Base-by-base conservation (phyloP, 2,797 vertebrate species). In the Knipowitschia caucasica region DNA sequence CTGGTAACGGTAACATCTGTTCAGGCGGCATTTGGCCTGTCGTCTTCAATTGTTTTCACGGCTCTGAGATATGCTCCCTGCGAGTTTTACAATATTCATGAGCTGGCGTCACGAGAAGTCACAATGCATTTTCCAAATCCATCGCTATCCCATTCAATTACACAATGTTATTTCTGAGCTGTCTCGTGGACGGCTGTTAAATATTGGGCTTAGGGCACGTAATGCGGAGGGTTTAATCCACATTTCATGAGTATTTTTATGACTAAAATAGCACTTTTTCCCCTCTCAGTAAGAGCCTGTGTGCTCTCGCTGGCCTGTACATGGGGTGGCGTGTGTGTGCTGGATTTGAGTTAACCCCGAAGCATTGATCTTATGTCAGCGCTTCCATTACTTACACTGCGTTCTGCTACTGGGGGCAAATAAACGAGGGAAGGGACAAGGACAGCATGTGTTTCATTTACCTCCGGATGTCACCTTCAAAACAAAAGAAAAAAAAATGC, bases 361-460 rank as follows among this genome's bases (percentile, higher is more conserved):
- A 73, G 62, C 77, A 91, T 90, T 85, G 89, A 91, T 89, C 84
- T 83, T 75, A 78, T 89, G 89, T 90, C 89, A 71, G 44, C 74
- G 55, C 84, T 73, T 65, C 81, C 85, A 87, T 90, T 89, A 80
- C 80, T 71, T 55, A 72, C 23, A 50, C 75, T 68, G 88, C 72
- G 78, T 85, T 88, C 86, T 81, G 88, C 76, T 77, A 61, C 84
- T 75, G 56, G 30, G 54, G 78, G 77, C 53, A 40, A 27, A 27
- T 26, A 50, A 60, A 46, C 39, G 59, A 45, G 58, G 46, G 31
- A 47, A 80, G 83, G 78, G 79, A 80, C 73, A 75, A 62, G 36
- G 62, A 38, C 55, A 64, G 62, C 66, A 67, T 60, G 54, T 70
- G 70, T 71, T 79, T 69, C 59, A 62, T 70, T 72, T 71, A 55